Evolutionary conservation across 1,140 invertebrate species (phyloP).

Genomic region (Drosophila pandora): DNA sequence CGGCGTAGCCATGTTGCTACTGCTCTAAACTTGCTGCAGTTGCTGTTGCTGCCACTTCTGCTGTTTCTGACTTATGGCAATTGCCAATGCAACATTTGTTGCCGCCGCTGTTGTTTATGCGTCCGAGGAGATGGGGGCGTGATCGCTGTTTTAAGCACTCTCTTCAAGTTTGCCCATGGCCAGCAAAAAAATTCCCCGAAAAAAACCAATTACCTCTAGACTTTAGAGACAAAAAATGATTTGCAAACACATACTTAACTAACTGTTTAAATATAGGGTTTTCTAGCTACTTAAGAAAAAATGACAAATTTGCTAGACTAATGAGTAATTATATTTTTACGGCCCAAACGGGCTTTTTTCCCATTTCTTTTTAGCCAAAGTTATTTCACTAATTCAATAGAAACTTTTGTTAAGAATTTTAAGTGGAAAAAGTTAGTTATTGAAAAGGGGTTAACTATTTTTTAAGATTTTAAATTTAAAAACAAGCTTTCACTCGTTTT

Average conservation of each 20-base stretch:
- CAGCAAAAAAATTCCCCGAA: not conserved
- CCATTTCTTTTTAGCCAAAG: not conserved
- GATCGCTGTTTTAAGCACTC: conserved; percentile 3
- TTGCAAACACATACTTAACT: not conserved
- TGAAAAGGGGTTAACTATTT: too few species aligned
- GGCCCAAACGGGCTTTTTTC: not conserved
- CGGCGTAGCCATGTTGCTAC: conserved; percentile 78
- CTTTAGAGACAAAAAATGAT: not conserved
- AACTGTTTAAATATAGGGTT: conserved; percentile 1
- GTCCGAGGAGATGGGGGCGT: conserved; percentile 44
- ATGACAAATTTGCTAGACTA: conserved; percentile 1
- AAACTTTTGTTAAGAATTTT: too few species aligned
- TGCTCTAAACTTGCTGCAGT: conserved; percentile 38
- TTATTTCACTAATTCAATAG: not conserved
- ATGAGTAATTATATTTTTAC: conserved; percentile 1
- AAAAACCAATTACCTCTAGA: conserved; percentile 8
- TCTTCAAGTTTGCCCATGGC: not conserved
- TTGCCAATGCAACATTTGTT: conserved; percentile 82
- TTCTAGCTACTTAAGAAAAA: not conserved
- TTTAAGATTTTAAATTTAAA: too few species aligned
- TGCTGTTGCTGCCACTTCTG: conserved; percentile 28
- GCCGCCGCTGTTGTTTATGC: conserved; percentile 33
- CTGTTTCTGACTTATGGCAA: conserved; percentile 78
- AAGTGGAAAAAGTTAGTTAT: too few species aligned
- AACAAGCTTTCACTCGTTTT: too few species aligned